Percentiles rank a stretch among this genome's conserved stretches.
These are phyloP conservation scores for Copidosoma aretas DNA, from an alignment of 2,888 invertebrate species.

Conservation along the genomic window DNA sequence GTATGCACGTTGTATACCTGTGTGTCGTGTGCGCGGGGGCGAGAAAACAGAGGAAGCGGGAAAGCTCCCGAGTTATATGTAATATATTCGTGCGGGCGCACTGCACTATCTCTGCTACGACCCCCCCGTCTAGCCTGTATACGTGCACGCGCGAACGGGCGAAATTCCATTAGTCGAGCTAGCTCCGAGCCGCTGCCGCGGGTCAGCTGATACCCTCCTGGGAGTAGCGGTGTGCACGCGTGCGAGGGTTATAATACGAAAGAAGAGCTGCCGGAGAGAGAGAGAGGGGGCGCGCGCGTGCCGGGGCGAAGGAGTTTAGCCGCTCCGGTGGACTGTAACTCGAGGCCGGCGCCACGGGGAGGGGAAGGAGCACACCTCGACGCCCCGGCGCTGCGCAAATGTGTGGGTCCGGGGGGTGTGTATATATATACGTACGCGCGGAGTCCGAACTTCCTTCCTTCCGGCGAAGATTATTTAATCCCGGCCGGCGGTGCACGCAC, in stretches of 20 bases:
- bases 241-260: not conserved
- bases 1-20: too few species aligned
- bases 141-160: slow-evolving; percentile 3
- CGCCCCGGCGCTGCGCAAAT: not conserved
- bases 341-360: slow-evolving; percentile 37
- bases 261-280: not conserved
- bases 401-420: not conserved
- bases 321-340: slow-evolving; percentile 61
- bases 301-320: slow-evolving; percentile 54
- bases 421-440: slow-evolving; percentile 53
- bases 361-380: slow-evolving; percentile 1
- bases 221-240: not conserved
- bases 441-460: slow-evolving; percentile 59
- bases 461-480: slow-evolving; percentile 56
- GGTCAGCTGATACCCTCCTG: slow-evolving; percentile 1
- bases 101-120: too few species aligned
- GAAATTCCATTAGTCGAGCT: slow-evolving; percentile 48
- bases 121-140: too few species aligned
- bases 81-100: too few species aligned
- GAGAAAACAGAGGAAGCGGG: not conserved
- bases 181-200: slow-evolving; percentile 5
- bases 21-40: too few species aligned
- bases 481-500: slow-evolving; percentile 28
- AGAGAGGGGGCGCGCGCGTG: slow-evolving; percentile 12
- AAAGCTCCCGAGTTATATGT: too few species aligned